Evolutionary conservation across 1,140 invertebrate species (phyloP).

Genomic region (Leptoteleia sp.): DNA sequence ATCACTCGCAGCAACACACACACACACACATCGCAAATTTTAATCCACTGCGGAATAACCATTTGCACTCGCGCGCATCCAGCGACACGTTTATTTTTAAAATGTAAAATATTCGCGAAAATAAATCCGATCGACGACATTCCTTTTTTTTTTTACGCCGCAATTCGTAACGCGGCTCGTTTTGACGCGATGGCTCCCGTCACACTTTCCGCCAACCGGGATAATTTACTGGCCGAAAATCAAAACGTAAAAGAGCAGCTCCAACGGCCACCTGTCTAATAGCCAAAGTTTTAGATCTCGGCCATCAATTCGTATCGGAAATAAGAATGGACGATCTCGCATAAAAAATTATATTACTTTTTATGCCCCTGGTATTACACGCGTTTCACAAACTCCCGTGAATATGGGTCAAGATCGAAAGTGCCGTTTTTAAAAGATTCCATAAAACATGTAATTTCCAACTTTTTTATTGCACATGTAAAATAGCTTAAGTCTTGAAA

Average conservation of each 20-base stretch:
- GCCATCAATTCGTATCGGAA: constrained; percentile 23
- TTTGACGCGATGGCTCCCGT: constrained; percentile 15
- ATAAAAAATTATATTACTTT: too few species aligned
- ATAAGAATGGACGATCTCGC: constrained; percentile 21
- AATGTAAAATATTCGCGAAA: constrained; percentile 6
- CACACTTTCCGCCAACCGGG: too few species aligned
- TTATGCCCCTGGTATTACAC: too few species aligned
- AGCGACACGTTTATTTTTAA: constrained; percentile 25
- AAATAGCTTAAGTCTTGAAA: too few species aligned
- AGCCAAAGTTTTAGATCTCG: constrained; percentile 21
- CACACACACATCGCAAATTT: constrained; percentile 32
- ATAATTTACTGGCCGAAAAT: too few species aligned
- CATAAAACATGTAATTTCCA: constrained; percentile 1
- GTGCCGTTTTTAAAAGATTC: constrained; percentile 1
- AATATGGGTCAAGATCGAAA: constrained; percentile 38
- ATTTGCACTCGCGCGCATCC: constrained; percentile 11
- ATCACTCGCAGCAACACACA: constrained; percentile 38
- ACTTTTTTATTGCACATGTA: too few species aligned
- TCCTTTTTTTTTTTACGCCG: constrained; percentile 5
- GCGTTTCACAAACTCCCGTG: too few species aligned
- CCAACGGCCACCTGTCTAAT: too few species aligned
- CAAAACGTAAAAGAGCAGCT: too few species aligned
- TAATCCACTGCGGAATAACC: constrained; percentile 30
- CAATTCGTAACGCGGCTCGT: constrained; percentile 13
- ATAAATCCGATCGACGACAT: constrained; percentile 2